These are phyloP conservation scores for Peromyscus melanophrys DNA, from an alignment of 2,797 vertebrate species.

Conservation along the genomic window DNA sequence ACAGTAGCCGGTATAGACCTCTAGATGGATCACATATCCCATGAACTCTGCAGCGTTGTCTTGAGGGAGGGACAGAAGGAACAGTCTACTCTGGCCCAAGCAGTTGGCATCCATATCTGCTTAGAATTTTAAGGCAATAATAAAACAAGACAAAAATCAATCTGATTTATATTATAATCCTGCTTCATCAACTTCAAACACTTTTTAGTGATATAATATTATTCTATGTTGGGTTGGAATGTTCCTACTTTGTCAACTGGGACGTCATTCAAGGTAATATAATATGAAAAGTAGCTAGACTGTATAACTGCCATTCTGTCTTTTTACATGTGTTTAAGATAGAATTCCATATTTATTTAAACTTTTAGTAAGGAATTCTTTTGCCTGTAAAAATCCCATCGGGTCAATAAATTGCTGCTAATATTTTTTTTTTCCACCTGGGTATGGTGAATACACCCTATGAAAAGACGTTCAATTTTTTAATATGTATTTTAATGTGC, in stretches of 20 bases:
- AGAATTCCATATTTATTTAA: neutral
- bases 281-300: neutral
- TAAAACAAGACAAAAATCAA: neutral
- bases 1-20: neutral
- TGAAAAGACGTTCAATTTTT: neutral
- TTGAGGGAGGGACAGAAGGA: neutral
- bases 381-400: neutral
- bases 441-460: neutral
- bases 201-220: conserved; percentile 11
- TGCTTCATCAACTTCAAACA: neutral
- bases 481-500: neutral
- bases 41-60: neutral
- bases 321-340: conserved; percentile 5
- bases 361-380: neutral
- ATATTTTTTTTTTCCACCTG: conserved; percentile 38
- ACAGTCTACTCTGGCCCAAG: neutral
- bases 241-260: neutral
- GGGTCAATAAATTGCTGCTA: neutral
- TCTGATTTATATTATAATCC: neutral
- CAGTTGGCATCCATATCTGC: neutral
- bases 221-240: neutral
- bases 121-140: conserved; percentile 22
- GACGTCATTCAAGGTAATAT: neutral
- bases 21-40: rapidly evolving
- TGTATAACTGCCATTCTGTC: neutral